Evolutionary conservation across 2,797 vertebrate genomes (phyloP).

Genomic region (Bovichtus diacanthus): DNA sequence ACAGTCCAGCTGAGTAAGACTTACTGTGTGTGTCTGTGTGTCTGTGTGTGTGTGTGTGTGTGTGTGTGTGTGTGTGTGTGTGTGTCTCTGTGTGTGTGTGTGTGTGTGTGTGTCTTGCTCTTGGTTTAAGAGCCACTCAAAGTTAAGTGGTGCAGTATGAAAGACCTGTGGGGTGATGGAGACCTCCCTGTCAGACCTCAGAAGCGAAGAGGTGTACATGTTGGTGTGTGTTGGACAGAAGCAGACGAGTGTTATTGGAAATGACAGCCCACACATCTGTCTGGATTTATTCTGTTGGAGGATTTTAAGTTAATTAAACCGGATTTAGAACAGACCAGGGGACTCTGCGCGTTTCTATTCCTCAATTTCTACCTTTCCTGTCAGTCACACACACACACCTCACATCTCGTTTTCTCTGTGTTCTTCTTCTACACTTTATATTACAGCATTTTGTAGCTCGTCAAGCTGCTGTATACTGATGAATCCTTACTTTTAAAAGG

Average conservation of each 20-base stretch:
- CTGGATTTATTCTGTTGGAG: slow-evolving; percentile 45
- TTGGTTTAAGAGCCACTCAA: slow-evolving; percentile 60
- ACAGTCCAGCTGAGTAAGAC: slow-evolving; percentile 41
- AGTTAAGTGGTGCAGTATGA: slow-evolving; percentile 49
- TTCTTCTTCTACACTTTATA: slow-evolving; percentile 10
- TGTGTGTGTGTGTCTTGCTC: slow-evolving; percentile 2
- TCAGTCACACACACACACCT: slow-evolving; percentile 18
- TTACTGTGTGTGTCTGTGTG: slow-evolving; percentile 12
- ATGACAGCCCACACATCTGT: slow-evolving; percentile 53
- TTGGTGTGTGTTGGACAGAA: slow-evolving; percentile 6
- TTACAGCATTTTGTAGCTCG: neutral
- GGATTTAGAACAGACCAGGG: slow-evolving; percentile 70
- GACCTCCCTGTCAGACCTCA: slow-evolving; percentile 20
- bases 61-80: neutral
- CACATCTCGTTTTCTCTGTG: neutral
- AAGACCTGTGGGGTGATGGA: slow-evolving; percentile 20
- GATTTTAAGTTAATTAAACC: slow-evolving; percentile 75
- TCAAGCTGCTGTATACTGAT: slow-evolving; percentile 39
- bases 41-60: slow-evolving; percentile 1
- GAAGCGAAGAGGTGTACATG: neutral
- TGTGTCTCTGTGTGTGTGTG: slow-evolving; percentile 24
- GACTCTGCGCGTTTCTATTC: slow-evolving; percentile 41
- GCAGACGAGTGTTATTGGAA: slow-evolving; percentile 48
- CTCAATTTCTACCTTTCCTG: slow-evolving; percentile 26
- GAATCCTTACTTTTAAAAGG: slow-evolving; percentile 6